Base-by-base conservation (phyloP, 2,797 vertebrate species). In the Anguilla megastoma region DNA sequence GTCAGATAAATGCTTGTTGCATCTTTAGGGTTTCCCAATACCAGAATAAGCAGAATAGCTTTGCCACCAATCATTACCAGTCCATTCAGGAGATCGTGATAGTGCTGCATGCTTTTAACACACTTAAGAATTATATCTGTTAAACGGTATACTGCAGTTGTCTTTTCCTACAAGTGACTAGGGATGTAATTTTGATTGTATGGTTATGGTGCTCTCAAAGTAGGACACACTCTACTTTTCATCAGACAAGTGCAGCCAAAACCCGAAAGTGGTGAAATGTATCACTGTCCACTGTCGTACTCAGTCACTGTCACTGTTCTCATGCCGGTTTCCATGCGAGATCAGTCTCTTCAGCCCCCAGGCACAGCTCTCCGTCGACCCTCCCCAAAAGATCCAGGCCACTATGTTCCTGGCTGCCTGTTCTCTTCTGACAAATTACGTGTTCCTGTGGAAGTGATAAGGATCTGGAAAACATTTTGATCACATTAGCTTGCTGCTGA, bases 401-500 rank as follows among this genome's bases (percentile, higher is more conserved):
- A 56, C 8, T 24, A 50, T 48, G 79, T 82, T 1, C 50, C 45
- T 48, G 79, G 45, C 45, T 14, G 7, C 41, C 36, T 27, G 76
- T 80, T 45, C 76, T 4, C 76, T 24, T 50, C 79, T 33, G 52
- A 54, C 48, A 45, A 84, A 36, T 84, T 30, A 54, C 4, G 50
- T 50, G 83, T 84, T 58, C 52, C 52, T 58, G 14, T 2, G 52
- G 83, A 84, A 84, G 9, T 48, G 45, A 83, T 83, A 50, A 83
- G n/a, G 83, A 56, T 84, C 50, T 50, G 45, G 48, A 84, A 54
- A 84, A 52, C 50, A 30, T 30, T 33, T 14, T 45, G 33, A 45
- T 79, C 83, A 84, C 3, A 30, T n/a, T 54, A 52, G 83, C 83
- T 56, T 54, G 50, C n/a, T 84, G 83, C 83, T 48, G 41, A 45